These are phyloP conservation scores for Geopemphigus sp. DNA, from an alignment of 1,140 invertebrate species.

Conservation along the genomic window DNA sequence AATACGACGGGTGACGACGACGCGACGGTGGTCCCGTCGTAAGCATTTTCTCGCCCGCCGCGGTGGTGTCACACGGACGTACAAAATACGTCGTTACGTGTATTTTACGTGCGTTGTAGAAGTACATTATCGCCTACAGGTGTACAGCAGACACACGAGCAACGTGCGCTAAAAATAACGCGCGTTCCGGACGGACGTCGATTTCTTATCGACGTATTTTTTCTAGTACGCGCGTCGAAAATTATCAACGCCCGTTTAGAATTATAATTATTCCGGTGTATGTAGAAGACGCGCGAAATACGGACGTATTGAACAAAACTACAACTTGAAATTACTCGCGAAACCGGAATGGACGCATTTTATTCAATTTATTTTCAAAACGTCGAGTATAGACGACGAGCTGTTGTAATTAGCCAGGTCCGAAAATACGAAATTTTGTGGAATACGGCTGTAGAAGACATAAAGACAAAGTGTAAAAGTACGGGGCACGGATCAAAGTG, in stretches of 20 bases:
- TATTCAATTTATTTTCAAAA: constrained; percentile 9
- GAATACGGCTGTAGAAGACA: constrained; percentile 26
- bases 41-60: too few relatives aligned
- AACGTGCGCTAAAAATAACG: too few relatives aligned
- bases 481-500: constrained; percentile 22
- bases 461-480: constrained; percentile 19
- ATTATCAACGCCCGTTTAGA: constrained; percentile 22
- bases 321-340: too few relatives aligned
- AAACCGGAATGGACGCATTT: too few relatives aligned
- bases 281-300: background rate
- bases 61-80: too few relatives aligned
- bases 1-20: too few relatives aligned
- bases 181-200: too few relatives aligned
- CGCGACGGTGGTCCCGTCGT: too few relatives aligned
- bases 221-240: constrained; percentile 5
- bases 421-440: constrained; percentile 21
- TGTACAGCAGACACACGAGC: too few relatives aligned
- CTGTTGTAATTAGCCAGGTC: constrained; percentile 31
- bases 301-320: constrained; percentile 8
- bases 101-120: too few relatives aligned
- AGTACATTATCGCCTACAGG: too few relatives aligned
- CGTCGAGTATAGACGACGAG: background rate
- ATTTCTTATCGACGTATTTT: constrained; percentile 16
- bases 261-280: background rate
- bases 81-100: too few relatives aligned